phyloP scores from a whole-genome alignment of 2,113 vertebrate species.

The Pluvialis apricaria region DNA sequence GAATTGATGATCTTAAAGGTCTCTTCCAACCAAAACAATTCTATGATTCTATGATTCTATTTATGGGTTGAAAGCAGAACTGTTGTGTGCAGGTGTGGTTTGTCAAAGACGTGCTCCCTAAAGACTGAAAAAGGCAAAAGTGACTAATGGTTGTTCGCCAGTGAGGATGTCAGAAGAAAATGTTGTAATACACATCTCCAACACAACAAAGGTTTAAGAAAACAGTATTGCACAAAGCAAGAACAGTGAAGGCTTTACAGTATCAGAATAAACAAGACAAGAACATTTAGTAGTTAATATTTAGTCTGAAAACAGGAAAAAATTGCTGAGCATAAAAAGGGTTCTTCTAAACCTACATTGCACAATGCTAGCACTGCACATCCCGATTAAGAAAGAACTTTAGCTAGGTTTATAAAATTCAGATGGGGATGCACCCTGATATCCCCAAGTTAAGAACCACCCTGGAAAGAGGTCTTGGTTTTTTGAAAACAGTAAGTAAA shows the following conservation, averaged over 20 bases:
- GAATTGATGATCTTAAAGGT: background rate
- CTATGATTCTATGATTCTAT: background rate
- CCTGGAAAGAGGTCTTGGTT: background rate
- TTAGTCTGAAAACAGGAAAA: background rate
- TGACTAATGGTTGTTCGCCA: background rate
- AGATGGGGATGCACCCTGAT: background rate
- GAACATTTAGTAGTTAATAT: background rate
- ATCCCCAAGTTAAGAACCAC: background rate
- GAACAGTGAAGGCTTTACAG: background rate
- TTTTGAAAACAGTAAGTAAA: background rate
- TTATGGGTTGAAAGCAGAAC: background rate
- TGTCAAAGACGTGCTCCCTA: background rate
- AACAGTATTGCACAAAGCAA: background rate
- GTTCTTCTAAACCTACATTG: background rate
- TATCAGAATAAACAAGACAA: background rate
- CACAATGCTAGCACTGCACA: background rate
- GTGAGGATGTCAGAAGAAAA: background rate
- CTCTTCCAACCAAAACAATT: background rate
- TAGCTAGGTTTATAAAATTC: background rate
- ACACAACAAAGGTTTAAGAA: background rate
- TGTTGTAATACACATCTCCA: background rate
- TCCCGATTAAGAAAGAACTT: background rate
- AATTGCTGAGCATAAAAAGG: background rate
- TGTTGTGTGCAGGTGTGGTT: background rate
- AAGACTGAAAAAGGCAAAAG: background rate